Base-by-base conservation (phyloP, 2,113 vertebrate genomes). In the Tetraodon nigroviridis region DNA sequence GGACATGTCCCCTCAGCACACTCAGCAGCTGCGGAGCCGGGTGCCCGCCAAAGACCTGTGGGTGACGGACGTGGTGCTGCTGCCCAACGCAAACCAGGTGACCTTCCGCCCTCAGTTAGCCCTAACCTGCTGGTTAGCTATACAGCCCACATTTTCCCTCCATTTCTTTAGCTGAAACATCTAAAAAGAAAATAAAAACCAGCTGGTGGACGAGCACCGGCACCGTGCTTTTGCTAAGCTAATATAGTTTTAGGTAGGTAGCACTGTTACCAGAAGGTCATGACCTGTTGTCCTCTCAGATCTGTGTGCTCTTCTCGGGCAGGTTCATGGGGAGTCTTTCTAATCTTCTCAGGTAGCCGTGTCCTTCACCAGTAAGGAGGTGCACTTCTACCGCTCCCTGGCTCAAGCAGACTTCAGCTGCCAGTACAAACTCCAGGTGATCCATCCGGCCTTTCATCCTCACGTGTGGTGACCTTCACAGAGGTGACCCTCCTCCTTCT, bases 81-180 rank as follows among this genome's bases (percentile, higher is more conserved):
- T 94, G 73, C 87, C 84, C 78, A 94, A 93, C 45, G 72, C 89
- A 7, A 86, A 92, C 79, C 92, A 93, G 92, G 93, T 94, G 81
- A 83, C 32, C 16, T n/a, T n/a, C n/a, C n/a, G n/a, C n/a, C n/a
- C n/a, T n/a, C n/a, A n/a, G n/a, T n/a, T n/a, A n/a, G n/a, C n/a
- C n/a, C n/a, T n/a, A n/a, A n/a, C n/a, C n/a, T n/a, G n/a, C n/a
- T n/a, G n/a, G n/a, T n/a, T n/a, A n/a, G n/a, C n/a, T n/a, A n/a
- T n/a, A n/a, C n/a, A n/a, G n/a, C n/a, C n/a, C n/a, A n/a, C n/a
- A n/a, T n/a, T n/a, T n/a, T n/a, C n/a, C n/a, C n/a, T n/a, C n/a
- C n/a, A n/a, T n/a, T n/a, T n/a, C n/a, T n/a, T n/a, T n/a, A n/a
- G n/a, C n/a, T n/a, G n/a, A n/a, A n/a, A n/a, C n/a, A n/a, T n/a